Base-by-base conservation (phyloP, 2,888 invertebrate genomes). In the Strigamia maritima region DNA sequence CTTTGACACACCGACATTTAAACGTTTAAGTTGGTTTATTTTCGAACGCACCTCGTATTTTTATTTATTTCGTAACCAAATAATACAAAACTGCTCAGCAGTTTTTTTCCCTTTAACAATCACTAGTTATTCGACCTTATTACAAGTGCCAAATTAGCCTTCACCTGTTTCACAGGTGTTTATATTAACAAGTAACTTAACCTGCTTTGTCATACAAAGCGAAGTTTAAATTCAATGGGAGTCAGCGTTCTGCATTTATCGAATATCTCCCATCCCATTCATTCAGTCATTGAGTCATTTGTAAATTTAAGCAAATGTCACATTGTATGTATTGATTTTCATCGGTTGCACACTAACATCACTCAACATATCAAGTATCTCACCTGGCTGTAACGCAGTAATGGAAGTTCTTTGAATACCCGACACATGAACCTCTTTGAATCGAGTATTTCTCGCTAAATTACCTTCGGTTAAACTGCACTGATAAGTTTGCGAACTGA, bases 301-400 rank as follows among this genome's bases (percentile, higher is more conserved):
- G 16, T 12, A n/a, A 3, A 4, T n/a, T 81, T 75, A 81, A 31
- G 80, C 82, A 81, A 88, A 88, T 44, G 87, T 88, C 77, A 88
- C 88, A 88, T 89, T 89, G 83, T 88, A 90, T 84, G 90, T 90
- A 86, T 87, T 89, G 86, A 93, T 86, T 83, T 92, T 91, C 91
- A 92, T 91, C 19, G 91, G 89, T 24, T 80, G 79, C 7, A 83
- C 78, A 12, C 80, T 80, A 31, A 83, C 77, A 78, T 86, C 84
- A 54, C 83, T 84, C 16, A 87, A 82, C 22, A 49, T 40, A 31
- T 78, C 78, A 31, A 78, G 19, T 16, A 24, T 65, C 24, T 78
- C 65, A 44, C 84, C 83, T 77, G 84, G 83, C 14, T 88, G 87
- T 8, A 91, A 87, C 10, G 91, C 91, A 0, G 91, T 91, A 70